Conservation (phyloP, 2,113 vertebrate species). For the Cyanoderma ruficeps region DNA sequence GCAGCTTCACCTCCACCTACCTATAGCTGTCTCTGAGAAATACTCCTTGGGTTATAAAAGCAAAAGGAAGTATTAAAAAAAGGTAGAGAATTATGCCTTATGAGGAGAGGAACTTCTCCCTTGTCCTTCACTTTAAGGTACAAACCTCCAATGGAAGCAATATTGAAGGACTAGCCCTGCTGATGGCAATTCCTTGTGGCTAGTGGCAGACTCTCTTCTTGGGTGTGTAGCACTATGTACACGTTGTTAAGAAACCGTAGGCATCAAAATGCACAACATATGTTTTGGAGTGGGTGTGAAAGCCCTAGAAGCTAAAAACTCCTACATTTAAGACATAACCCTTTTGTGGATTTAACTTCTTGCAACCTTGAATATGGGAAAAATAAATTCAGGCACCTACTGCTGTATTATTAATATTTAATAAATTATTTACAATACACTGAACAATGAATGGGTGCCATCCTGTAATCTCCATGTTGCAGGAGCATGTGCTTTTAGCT, state of each 20-base stretch:
- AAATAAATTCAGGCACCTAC: background rate
- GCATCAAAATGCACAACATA: background rate
- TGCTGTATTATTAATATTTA: background rate
- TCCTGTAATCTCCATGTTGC: background rate
- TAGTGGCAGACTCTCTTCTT: background rate
- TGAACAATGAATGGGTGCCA: background rate
- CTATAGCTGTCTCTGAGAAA: background rate
- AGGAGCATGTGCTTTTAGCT: background rate
- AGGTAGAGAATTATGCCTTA: background rate
- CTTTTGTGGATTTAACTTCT: background rate
- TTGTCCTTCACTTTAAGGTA: background rate
- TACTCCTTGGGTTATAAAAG: background rate
- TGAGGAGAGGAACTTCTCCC: background rate
- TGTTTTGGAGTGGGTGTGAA: background rate
- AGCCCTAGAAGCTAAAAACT: background rate
- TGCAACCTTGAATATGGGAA: background rate
- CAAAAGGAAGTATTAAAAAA: rapidly evolving
- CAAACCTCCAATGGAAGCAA: rapidly evolving
- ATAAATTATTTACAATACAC: background rate
- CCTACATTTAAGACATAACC: rapidly evolving
- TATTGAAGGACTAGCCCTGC: background rate
- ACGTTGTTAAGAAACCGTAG: rapidly evolving
- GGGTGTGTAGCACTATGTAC: rapidly evolving
- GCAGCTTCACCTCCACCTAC: background rate
- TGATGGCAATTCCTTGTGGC: background rate